These are phyloP conservation scores for Linepithema humile DNA, from an alignment of 1,140 invertebrate species.

Conservation along the genomic window DNA sequence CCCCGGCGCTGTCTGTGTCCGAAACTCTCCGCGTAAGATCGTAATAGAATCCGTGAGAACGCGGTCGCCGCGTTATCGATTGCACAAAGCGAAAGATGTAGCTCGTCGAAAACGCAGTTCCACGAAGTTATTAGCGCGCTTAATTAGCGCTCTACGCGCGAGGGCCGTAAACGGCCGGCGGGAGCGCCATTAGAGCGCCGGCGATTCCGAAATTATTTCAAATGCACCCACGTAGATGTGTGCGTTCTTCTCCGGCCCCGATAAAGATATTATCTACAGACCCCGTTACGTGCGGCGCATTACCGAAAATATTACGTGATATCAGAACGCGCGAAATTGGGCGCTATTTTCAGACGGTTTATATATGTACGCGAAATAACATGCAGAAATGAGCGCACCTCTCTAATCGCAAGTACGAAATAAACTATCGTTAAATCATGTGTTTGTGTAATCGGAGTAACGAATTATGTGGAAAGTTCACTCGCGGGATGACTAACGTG, in stretches of 20 bases:
- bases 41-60: constrained; percentile 58
- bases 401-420: constrained; percentile 9
- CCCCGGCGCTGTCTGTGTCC: constrained; percentile 24
- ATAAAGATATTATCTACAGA: constrained; percentile 35
- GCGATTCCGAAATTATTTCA: constrained; percentile 48
- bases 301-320: constrained; percentile 16
- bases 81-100: constrained; percentile 50
- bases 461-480: background rate
- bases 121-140: constrained; percentile 50
- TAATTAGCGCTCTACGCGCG: constrained; percentile 54
- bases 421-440: background rate
- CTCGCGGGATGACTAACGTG: constrained; percentile 4
- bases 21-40: constrained; percentile 42
- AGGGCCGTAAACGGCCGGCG: constrained; percentile 6
- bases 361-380: too few species aligned
- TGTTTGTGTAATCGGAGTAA: constrained; percentile 17
- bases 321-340: background rate
- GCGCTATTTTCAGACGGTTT: background rate
- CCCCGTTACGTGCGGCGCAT: constrained; percentile 38
- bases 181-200: constrained; percentile 38
- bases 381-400: background rate
- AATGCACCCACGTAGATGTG: background rate
- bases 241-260: background rate
- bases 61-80: constrained; percentile 54
- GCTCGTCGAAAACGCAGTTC: constrained; percentile 26